These are phyloP conservation scores for Stomorhina lunata DNA, from an alignment of 2,888 invertebrate genomes.

Conservation along the genomic window DNA sequence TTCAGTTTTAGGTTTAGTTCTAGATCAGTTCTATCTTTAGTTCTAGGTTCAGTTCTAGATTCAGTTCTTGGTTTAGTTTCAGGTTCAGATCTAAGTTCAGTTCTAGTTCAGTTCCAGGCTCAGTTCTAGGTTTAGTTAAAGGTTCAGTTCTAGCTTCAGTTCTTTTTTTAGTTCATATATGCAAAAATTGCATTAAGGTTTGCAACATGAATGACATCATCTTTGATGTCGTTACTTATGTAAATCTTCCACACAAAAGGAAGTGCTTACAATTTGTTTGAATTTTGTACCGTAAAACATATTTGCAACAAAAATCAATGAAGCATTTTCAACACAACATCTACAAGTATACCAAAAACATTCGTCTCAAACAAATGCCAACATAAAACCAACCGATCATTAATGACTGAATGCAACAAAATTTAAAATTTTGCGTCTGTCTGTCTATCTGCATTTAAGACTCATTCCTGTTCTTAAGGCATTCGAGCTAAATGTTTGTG, in stretches of 20 bases:
- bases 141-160: too few relatives aligned
- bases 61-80: too few relatives aligned
- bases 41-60: too few relatives aligned
- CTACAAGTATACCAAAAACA: slow-evolving; percentile 17
- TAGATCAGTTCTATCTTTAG: too few relatives aligned
- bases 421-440: not conserved
- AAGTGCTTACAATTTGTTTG: slow-evolving; percentile 58
- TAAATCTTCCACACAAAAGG: slow-evolving; percentile 55
- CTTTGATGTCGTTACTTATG: slow-evolving; percentile 38
- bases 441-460: not conserved
- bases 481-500: slow-evolving; percentile 59
- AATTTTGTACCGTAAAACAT: slow-evolving; percentile 52
- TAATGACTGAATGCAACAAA: not conserved
- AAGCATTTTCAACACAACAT: slow-evolving; percentile 53
- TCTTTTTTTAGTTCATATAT: not conserved
- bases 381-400: slow-evolving; percentile 19
- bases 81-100: too few relatives aligned
- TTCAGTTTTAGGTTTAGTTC: too few relatives aligned
- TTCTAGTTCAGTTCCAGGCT: too few relatives aligned
- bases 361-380: slow-evolving; percentile 30
- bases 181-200: not conserved
- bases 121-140: too few relatives aligned
- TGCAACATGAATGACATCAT: slow-evolving; percentile 9
- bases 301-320: slow-evolving; percentile 52
- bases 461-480: slow-evolving; percentile 33